These are phyloP conservation scores for Pheosia gnoma DNA, from an alignment of 2,888 invertebrate species.

Conservation along the genomic window DNA sequence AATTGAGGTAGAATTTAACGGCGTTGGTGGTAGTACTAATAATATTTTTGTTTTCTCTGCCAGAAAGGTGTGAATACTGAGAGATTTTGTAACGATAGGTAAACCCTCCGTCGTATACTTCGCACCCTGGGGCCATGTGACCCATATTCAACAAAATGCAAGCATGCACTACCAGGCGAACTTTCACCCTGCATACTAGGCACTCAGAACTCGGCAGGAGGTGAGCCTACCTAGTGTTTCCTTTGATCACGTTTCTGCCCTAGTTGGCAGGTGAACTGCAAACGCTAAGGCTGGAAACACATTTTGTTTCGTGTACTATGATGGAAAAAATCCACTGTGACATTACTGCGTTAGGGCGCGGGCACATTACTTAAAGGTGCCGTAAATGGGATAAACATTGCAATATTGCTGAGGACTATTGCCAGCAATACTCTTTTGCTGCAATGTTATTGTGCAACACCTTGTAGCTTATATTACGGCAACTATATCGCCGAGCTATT, in stretches of 20 bases:
- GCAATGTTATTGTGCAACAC: too few species aligned
- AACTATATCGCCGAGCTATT: too few species aligned
- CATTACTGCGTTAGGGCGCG: too few species aligned
- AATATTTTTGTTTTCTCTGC: slow-evolving; percentile 5
- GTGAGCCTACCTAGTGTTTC: slow-evolving; percentile 51
- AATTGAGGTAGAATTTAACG: too few species aligned
- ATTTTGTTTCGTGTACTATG: too few species aligned
- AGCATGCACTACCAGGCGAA: slow-evolving; percentile 28
- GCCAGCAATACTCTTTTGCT: too few species aligned
- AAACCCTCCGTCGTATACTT: slow-evolving; percentile 24
- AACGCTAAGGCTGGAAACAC: slow-evolving; percentile 38
- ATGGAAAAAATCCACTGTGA: too few species aligned
- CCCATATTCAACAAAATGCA: slow-evolving; percentile 45
- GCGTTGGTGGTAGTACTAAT: not conserved
- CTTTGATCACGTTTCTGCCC: slow-evolving; percentile 66
- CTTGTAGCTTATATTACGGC: too few species aligned
- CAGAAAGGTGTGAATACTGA: slow-evolving; percentile 7
- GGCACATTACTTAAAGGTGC: too few species aligned
- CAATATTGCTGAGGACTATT: too few species aligned
- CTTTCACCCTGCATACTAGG: slow-evolving; percentile 49
- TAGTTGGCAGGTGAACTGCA: slow-evolving; percentile 56
- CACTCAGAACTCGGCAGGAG: slow-evolving; percentile 60
- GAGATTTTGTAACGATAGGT: slow-evolving; percentile 25
- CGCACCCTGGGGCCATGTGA: slow-evolving; percentile 47
- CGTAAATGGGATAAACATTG: too few species aligned